Evolutionary conservation across 92 coral and sea anemone species (phyloP).

Genomic region (Porites lobata): DNA sequence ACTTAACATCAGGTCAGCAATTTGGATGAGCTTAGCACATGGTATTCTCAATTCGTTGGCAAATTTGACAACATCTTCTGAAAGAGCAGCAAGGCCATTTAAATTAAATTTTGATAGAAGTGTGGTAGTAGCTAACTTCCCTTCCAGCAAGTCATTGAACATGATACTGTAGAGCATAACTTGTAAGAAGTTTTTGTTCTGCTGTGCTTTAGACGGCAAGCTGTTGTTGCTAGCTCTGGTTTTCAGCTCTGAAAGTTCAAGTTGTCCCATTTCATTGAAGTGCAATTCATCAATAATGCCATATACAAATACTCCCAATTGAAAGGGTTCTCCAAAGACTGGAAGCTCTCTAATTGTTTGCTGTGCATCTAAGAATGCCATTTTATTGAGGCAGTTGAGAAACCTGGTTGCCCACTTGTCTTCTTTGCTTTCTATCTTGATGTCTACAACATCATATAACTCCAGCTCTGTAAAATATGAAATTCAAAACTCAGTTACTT

Average conservation of each 20-base stretch:
- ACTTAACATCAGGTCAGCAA: slow-evolving; percentile 47
- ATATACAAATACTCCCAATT: slow-evolving; percentile 64
- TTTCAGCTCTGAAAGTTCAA: slow-evolving; percentile 70
- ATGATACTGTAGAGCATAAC: slow-evolving; percentile 64
- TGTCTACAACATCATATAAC: slow-evolving; percentile 60
- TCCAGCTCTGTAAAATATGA: slow-evolving; percentile 57
- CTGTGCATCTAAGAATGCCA: slow-evolving; percentile 64
- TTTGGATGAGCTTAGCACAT: slow-evolving; percentile 39
- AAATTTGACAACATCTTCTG: slow-evolving; percentile 56
- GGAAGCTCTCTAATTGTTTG: slow-evolving; percentile 73
- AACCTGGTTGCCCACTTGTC: slow-evolving; percentile 75
- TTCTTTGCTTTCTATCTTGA: slow-evolving; percentile 62
- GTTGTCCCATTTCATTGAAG: slow-evolving; percentile 57
- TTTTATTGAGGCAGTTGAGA: slow-evolving; percentile 71
- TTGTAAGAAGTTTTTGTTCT: slow-evolving; percentile 56
- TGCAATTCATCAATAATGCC: slow-evolving; percentile 75
- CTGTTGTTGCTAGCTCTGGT: slow-evolving; percentile 52
- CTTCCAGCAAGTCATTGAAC: slow-evolving; percentile 66
- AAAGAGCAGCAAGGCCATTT: slow-evolving; percentile 45
- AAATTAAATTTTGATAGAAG: slow-evolving; percentile 42
- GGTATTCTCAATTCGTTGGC: slow-evolving; percentile 54
- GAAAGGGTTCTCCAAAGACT: slow-evolving; percentile 73
- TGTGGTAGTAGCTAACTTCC: slow-evolving; percentile 24
- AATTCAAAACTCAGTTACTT: background rate
- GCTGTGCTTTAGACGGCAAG: slow-evolving; percentile 66